Evolutionary conservation across 2,888 invertebrate species (phyloP), one percentile per base, ranked within the genome.

Genomic region (Mythimna albipuncta): DNA sequence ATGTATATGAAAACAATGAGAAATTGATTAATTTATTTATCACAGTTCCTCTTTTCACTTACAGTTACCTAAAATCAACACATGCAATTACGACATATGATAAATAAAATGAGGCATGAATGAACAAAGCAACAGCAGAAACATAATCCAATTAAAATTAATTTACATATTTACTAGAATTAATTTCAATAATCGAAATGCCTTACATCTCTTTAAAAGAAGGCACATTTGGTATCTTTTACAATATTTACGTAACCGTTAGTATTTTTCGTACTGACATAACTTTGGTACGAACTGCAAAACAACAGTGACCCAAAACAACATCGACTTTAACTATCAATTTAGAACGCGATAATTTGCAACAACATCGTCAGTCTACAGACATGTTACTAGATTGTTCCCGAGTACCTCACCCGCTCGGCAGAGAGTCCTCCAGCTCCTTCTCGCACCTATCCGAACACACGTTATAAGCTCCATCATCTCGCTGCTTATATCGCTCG

Each of bases 391-490:
- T 26, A 59, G 13, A 52, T 68, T 32, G 64, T 59, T 55, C 16
- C 19, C 4, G 35, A 77, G 38, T 55, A 26, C 44, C 21, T 58
- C 54, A 54, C 58, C 35, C 26, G 26, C 35, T 32, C 10, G 11
- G 58, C 61, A 64, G 47, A 63, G 64, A 58, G 70, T 63, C 55
- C 75, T 68, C 57, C 38, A 21, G 26, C 67, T 54, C n/a, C 38
- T 13, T 6, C 44, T 13, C 11, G 1, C 57, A 32, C 35, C 57
- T 1, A 35, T 64, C 50, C 19, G 38, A 72, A 69, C 69, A 64
- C 77, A 50, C 66, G 61, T 70, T 78, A 67, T 64, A 35, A 70
- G 79, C 64, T 76, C 69, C 67, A 79, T 76, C 72, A 74, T 65
- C 76, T 65, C 71, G 55, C 64, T 62, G 73, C 72, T 75, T 82